Base-by-base conservation (phyloP, 2,888 invertebrate species). In the Pollenia labialis region DNA sequence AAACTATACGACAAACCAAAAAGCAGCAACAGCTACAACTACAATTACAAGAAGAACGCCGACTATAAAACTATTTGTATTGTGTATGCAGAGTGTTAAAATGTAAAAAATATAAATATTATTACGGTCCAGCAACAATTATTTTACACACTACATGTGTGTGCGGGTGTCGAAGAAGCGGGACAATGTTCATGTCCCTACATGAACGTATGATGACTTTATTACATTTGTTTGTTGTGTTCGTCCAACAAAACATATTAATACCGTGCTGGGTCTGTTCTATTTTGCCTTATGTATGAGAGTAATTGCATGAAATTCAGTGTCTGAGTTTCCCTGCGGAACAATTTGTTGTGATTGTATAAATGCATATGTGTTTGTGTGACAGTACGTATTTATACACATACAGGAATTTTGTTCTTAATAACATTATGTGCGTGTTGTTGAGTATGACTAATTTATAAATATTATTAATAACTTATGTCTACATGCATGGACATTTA, bases 381-480 rank as follows among this genome's bases (percentile, higher is more conserved):
- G 23, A 46, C 23, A 44, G 48, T 16, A 62, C 18, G 44, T 14
- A 16, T 58, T 11, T 16, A 11, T 50, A 23, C 16, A 23, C 6
- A 18, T n/a, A 48, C 14, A 48, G 48, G 18, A 6, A 42, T 79
- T 60, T 60, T 7, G 10, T 16, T 14, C 62, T 71, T 62, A 71
- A 44, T 18, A 54, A 62, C 62, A 16, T 10, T 68, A 62, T 8
- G n/a, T 48, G 8, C 48, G 58, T 60, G 40, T 79, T 87, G 81
- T 84, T 16, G 50, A 69, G 75, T 85, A 74, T 74, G 81, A 81
- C 87, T 84, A 81, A 87, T 87, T 84, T 87, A 77, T 87, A 87
- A 87, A 87, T 87, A 84, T 84, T 77, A 69, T 83, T 84, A 87
- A 87, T 77, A 77, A 84, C 68, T 62, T 66, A 66, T 58, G 58